phyloP scores from a whole-genome alignment of 2,113 vertebrate species.

The Rattus rattus region DNA sequence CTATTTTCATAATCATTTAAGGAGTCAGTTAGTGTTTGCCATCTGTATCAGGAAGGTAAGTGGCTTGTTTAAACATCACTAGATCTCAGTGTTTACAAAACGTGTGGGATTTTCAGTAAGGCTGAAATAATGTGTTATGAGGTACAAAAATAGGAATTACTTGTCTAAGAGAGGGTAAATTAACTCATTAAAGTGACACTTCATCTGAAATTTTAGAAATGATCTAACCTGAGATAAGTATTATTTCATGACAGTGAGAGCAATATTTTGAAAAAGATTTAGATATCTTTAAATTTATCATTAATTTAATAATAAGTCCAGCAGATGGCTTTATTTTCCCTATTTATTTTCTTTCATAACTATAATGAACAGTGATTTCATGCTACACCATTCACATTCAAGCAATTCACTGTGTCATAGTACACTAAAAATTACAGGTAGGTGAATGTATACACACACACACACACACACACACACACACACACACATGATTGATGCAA shows the following conservation, averaged over 20 bases:
- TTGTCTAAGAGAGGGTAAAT: neutral
- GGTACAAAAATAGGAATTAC: neutral
- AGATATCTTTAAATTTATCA: neutral
- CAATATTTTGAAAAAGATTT: neutral
- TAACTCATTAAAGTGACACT: neutral
- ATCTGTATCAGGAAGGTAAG: fast-evolving
- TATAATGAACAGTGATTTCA: neutral
- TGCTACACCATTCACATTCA: neutral
- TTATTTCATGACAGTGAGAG: neutral
- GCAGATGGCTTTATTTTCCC: neutral
- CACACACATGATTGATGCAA: too few species aligned
- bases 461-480: too few species aligned
- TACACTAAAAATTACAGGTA: neutral
- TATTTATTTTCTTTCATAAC: neutral
- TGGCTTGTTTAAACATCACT: neutral
- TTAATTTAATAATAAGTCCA: neutral
- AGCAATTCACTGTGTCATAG: neutral
- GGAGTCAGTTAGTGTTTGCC: neutral
- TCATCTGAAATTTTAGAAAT: neutral
- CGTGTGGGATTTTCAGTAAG: neutral
- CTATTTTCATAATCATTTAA: neutral
- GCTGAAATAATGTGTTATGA: neutral
- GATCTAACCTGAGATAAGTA: neutral
- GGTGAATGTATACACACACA: too few species aligned
- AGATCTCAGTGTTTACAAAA: neutral